Base-by-base conservation (phyloP, 2,797 vertebrate genomes). In the Toxotes lorentzi region DNA sequence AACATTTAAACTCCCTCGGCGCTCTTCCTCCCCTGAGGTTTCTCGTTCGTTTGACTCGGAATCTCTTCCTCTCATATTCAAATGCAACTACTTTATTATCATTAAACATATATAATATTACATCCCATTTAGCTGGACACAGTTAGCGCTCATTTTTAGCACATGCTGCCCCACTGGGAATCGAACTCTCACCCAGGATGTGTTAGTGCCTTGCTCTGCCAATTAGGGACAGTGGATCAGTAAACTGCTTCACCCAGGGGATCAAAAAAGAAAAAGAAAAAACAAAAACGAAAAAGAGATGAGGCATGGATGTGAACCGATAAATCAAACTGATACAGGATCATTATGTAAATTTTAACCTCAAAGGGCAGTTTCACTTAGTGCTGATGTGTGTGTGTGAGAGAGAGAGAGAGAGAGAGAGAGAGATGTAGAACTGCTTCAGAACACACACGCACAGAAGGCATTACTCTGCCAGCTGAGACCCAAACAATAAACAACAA, bases 311-410 rank as follows among this genome's bases (percentile, higher is more conserved):
- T 80, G 75, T 78, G 50, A 88, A 74, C 38, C 45, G 54, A 91
- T 93, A 90, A 90, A 92, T 93, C 92, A 92, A 89, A 86, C 58
- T 53, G 73, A 85, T 89, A 78, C 24, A 40, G n/a, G 38, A 86
- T 84, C 83, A 76, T 91, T 92, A 92, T 92, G 91, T 79, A 88
- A 89, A 93, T 92, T 64, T 27, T 86, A 76, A 91, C 87, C 90
- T 90, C 43, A 5, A 60, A 88, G 88, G 86, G 78, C 86, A 84
- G 72, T 73, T 81, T 73, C 77, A 86, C 75, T 87, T 83, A 82
- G 78, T 72, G 53, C 73, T 76, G 40, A 63, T 63, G 45, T 69
- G 45, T 14, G 70, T 57, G 70, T 69, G 38, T n/a, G n/a, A n/a
- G n/a, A n/a, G n/a, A n/a, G n/a, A n/a, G n/a, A n/a, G n/a, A n/a